Conservation (phyloP, 2,113 vertebrate genomes). For the Trogon melanurus region DNA sequence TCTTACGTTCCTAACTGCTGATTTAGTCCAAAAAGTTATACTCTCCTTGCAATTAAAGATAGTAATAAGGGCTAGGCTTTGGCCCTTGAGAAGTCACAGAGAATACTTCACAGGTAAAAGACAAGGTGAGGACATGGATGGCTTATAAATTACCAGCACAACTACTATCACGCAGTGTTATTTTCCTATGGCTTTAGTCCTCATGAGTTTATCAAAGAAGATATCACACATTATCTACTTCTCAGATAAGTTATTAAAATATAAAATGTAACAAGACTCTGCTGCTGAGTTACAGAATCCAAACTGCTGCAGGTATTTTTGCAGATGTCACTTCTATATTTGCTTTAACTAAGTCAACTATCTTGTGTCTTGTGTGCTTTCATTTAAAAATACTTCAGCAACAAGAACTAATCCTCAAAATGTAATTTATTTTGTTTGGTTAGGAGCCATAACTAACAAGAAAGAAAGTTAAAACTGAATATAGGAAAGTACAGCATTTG, state of each 20-base stretch:
- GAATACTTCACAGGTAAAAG: neutral
- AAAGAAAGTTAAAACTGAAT: neutral
- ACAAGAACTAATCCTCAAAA: neutral
- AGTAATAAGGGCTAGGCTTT: neutral
- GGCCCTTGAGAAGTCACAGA: neutral
- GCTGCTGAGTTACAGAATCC: neutral
- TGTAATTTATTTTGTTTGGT: neutral
- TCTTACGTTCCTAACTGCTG: neutral
- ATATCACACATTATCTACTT: neutral
- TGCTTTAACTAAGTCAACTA: neutral
- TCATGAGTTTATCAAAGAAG: constrained; percentile 1
- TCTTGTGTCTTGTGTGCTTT: neutral
- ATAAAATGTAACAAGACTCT: neutral
- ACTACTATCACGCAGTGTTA: neutral
- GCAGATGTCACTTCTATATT: neutral
- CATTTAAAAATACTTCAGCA: neutral
- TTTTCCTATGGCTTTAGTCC: neutral
- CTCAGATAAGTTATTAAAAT: neutral
- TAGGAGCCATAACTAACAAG: neutral
- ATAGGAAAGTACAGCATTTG: neutral
- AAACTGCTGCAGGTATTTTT: neutral
- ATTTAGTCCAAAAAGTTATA: neutral
- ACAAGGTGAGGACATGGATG: neutral
- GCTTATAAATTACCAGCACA: neutral
- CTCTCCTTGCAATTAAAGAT: neutral